Conservation (phyloP, 2,113 vertebrate species). For the Pipa parva region DNA sequence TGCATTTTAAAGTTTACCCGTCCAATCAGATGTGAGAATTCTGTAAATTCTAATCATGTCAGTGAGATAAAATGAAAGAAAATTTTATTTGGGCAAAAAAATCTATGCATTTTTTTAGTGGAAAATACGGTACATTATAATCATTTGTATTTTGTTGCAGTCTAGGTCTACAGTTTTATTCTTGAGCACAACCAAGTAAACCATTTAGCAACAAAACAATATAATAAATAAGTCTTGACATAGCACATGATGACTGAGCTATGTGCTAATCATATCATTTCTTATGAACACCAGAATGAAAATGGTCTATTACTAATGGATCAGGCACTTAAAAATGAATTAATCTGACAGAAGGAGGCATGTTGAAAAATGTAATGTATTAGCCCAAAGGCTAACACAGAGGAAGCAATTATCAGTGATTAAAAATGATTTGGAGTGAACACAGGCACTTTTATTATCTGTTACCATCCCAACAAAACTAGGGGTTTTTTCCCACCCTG, state of each 20-base stretch:
- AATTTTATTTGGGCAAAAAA: too few relatives aligned
- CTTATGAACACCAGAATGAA: slow-evolving; percentile 7
- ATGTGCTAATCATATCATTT: slow-evolving; percentile 16
- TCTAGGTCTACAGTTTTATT: neutral
- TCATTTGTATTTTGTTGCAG: too few relatives aligned
- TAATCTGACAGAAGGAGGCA: slow-evolving; percentile 31
- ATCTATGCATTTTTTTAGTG: too few relatives aligned
- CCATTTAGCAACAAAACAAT: neutral
- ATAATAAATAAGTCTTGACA: neutral
- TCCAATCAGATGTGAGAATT: too few relatives aligned
- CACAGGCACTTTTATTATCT: slow-evolving; percentile 21
- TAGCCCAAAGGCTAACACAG: slow-evolving; percentile 23
- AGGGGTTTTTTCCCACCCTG: neutral
- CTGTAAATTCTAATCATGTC: too few relatives aligned
- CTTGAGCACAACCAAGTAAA: neutral
- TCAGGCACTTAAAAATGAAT: slow-evolving; percentile 31
- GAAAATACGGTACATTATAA: too few relatives aligned
- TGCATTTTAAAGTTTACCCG: too few relatives aligned
- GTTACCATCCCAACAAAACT: slow-evolving; percentile 9
- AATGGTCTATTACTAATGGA: slow-evolving; percentile 25
- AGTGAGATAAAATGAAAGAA: too few relatives aligned
- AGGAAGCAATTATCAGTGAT: slow-evolving; percentile 34
- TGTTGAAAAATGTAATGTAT: slow-evolving; percentile 22
- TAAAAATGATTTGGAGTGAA: slow-evolving; percentile 22
- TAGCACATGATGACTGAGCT: neutral